phyloP scores from a whole-genome alignment of 2,113 vertebrate genomes.

The Oostethus manadensis region DNA sequence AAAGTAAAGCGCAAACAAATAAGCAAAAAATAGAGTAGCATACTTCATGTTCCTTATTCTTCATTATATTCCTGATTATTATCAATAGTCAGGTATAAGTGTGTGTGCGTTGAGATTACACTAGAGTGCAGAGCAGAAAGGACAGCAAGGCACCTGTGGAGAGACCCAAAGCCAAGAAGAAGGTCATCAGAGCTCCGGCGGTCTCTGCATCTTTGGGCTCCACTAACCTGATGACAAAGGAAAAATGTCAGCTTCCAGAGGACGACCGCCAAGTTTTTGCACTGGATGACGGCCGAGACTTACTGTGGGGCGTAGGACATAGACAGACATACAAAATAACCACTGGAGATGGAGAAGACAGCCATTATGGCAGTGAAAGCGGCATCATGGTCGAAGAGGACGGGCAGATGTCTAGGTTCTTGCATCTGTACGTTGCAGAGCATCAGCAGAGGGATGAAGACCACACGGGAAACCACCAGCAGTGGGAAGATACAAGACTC shows the following conservation, averaged over 20 bases:
- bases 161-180: conserved; percentile 82
- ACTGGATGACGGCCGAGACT: conserved; percentile 33
- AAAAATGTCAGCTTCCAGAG: background rate
- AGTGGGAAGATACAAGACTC: conserved; percentile 72
- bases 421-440: conserved; percentile 74
- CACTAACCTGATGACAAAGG: conserved; percentile 68
- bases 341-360: conserved; percentile 78
- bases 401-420: conserved; percentile 56
- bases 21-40: background rate
- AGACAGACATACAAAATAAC: conserved; percentile 82
- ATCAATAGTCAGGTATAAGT: background rate
- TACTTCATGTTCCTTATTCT: conserved; percentile 3
- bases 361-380: conserved; percentile 77
- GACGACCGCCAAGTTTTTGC: background rate
- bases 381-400: conserved; percentile 71
- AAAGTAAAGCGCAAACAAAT: conserved; percentile 13
- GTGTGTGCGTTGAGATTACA: conserved; percentile 49
- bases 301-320: conserved; percentile 87
- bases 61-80: conserved; percentile 7
- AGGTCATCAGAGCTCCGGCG: conserved; percentile 84
- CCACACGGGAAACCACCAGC: conserved; percentile 71
- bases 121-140: conserved; percentile 71
- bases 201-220: conserved; percentile 76
- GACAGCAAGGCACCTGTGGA: conserved; percentile 78
- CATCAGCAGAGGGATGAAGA: conserved; percentile 83